These are phyloP conservation scores for Caenorhabditis parvicauda DNA, from an alignment of 2,888 invertebrate genomes.

Conservation along the genomic window DNA sequence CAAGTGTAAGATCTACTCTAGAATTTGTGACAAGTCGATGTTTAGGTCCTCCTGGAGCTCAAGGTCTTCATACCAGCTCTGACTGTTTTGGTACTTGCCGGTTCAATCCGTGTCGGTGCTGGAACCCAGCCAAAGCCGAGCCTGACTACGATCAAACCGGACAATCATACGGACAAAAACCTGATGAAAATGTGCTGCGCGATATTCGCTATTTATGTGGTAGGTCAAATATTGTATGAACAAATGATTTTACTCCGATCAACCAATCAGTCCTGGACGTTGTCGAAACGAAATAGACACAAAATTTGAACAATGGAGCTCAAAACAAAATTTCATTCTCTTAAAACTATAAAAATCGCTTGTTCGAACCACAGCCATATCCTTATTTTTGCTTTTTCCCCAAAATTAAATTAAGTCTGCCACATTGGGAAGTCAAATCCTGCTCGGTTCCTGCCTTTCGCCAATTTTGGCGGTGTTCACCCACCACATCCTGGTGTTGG, in stretches of 20 bases:
- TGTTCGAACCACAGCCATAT: constrained; percentile 17
- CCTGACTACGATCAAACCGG: constrained; percentile 17
- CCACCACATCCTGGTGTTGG: constrained; percentile 14
- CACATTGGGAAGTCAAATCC: not conserved
- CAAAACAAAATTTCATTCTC: not conserved
- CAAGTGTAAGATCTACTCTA: constrained; percentile 7
- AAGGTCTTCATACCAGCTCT: constrained; percentile 13
- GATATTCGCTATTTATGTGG: constrained; percentile 22
- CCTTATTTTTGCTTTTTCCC: too few relatives aligned
- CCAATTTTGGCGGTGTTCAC: constrained; percentile 15
- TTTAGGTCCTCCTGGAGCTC: constrained; percentile 12
- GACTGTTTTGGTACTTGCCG: constrained; percentile 11
- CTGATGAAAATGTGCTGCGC: constrained; percentile 16
- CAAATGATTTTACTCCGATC: not conserved
- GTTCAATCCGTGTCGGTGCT: constrained; percentile 22
- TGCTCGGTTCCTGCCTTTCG: constrained; percentile 12
- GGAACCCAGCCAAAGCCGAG: constrained; percentile 17
- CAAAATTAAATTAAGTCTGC: too few relatives aligned
- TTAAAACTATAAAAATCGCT: constrained; percentile 14
- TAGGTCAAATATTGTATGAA: not conserved
- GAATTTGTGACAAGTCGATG: not conserved
- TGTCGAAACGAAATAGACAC: too few relatives aligned
- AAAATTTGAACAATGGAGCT: too few relatives aligned
- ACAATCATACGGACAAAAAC: constrained; percentile 19
- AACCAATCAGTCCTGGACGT: too few relatives aligned